phyloP scores from a whole-genome alignment of 2,888 invertebrate genomes.

The Chouioia cunea region DNA sequence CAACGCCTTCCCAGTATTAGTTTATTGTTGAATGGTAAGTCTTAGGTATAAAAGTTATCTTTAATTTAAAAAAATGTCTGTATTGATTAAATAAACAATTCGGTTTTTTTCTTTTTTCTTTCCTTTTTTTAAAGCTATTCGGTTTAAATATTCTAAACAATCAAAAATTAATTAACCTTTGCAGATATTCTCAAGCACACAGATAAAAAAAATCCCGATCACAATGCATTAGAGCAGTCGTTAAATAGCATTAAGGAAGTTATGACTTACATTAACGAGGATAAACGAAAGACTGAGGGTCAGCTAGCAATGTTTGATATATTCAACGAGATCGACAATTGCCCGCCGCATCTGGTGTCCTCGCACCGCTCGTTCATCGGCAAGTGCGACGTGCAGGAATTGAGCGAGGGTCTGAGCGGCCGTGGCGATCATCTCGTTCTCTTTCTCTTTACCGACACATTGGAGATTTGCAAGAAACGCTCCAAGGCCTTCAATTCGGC shows the following conservation, averaged over 20 bases:
- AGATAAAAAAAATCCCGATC: conserved; percentile 88
- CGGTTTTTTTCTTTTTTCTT: conserved; percentile 15
- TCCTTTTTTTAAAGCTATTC: conserved; percentile 2
- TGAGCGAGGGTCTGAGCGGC: conserved; percentile 86
- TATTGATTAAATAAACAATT: conserved; percentile 14
- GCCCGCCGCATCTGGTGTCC: conserved; percentile 93
- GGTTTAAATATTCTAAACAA: not conserved
- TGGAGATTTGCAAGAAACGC: conserved; percentile 91
- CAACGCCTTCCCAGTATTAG: conserved; percentile 97
- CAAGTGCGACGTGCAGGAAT: conserved; percentile 89
- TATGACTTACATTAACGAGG: conserved; percentile 97
- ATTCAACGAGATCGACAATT: conserved; percentile 97
- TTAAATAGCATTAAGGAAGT: conserved; percentile 91
- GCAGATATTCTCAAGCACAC: conserved; percentile 94
- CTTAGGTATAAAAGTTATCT: not conserved
- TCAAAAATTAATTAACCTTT: conserved; percentile 52
- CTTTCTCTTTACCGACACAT: conserved; percentile 93
- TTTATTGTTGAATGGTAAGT: conserved; percentile 89
- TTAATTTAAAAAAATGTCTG: conserved; percentile 4
- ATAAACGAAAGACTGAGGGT: conserved; percentile 95
- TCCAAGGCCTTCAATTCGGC: conserved; percentile 81
- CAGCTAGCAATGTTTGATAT: conserved; percentile 97
- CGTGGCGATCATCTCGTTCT: conserved; percentile 89
- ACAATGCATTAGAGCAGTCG: conserved; percentile 85
- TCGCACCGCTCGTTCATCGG: conserved; percentile 92